These are phyloP conservation scores for Myocastor coypus DNA, from an alignment of 2,113 vertebrate genomes.

Conservation along the genomic window DNA sequence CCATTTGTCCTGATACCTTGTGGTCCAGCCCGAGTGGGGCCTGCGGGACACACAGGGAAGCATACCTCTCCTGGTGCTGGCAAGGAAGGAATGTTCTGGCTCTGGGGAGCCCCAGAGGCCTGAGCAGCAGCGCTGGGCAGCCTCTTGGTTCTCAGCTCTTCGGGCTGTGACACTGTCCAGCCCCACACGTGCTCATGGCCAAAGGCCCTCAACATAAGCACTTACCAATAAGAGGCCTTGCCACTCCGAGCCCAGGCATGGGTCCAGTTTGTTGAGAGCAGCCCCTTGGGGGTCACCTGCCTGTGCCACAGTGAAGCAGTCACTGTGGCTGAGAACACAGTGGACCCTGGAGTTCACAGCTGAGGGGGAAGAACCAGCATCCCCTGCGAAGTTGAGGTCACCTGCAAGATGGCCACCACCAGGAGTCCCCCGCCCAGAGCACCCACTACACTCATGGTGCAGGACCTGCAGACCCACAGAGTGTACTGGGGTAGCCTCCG, in stretches of 20 bases:
- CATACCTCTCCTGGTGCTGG: rapidly evolving
- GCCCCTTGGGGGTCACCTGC: no score
- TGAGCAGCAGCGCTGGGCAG: rapidly evolving
- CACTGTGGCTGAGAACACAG: rapidly evolving
- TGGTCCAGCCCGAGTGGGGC: background rate
- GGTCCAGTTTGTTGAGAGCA: background rate
- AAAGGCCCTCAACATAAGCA: rapidly evolving
- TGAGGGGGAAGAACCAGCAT: background rate
- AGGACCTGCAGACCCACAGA: background rate
- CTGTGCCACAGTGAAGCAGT: no score
- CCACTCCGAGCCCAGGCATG: rapidly evolving
- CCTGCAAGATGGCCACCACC: background rate
- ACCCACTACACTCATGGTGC: background rate
- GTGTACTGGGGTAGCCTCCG: rapidly evolving
- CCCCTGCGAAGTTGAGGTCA: rapidly evolving
- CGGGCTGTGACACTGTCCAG: rapidly evolving
- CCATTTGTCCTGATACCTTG: background rate
- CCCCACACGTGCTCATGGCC: rapidly evolving
- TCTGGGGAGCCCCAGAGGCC: rapidly evolving
- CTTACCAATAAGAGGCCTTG: rapidly evolving
- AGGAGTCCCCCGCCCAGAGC: background rate
- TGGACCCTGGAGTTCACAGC: background rate
- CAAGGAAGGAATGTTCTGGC: no score
- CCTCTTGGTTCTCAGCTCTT: background rate
- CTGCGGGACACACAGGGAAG: rapidly evolving